Evolutionary conservation across 2,888 invertebrate genomes (phyloP).

Genomic region (Trichacis sp.): DNA sequence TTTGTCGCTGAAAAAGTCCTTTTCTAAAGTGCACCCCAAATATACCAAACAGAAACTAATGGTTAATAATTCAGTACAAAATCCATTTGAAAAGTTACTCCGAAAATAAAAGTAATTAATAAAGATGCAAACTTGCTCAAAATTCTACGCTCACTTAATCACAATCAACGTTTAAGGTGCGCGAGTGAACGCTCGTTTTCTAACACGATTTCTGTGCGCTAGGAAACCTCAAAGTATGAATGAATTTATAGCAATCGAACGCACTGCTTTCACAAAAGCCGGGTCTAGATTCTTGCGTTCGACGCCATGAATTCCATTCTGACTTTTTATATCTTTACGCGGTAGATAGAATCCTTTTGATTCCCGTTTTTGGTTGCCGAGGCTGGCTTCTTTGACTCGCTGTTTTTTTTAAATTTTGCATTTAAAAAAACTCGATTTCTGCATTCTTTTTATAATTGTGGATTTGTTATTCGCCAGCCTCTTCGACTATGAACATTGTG

Average conservation of each 20-base stretch:
- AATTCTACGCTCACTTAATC: conserved; percentile 1
- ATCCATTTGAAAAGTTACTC: neutral
- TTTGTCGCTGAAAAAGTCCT: no score
- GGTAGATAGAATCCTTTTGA: neutral
- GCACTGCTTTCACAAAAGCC: neutral
- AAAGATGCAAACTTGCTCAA: neutral
- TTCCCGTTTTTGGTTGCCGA: neutral
- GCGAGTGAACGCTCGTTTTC: neutral
- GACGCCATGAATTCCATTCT: neutral
- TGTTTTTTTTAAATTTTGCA: neutral
- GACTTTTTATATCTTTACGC: neutral
- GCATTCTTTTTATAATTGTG: neutral
- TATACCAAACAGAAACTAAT: neutral
- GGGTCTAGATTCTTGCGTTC: no score
- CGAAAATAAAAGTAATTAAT: no score
- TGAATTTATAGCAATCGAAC: neutral
- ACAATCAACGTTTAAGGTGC: neutral
- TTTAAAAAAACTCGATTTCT: neutral
- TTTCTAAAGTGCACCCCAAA: no score
- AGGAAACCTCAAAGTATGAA: neutral
- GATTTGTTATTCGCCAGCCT: neutral
- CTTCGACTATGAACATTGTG: neutral
- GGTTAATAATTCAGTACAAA: neutral
- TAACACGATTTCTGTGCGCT: conserved; percentile 3
- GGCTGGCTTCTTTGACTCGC: neutral